Base-by-base conservation (phyloP, 2,888 invertebrate genomes). In the Tyria jacobaeae region DNA sequence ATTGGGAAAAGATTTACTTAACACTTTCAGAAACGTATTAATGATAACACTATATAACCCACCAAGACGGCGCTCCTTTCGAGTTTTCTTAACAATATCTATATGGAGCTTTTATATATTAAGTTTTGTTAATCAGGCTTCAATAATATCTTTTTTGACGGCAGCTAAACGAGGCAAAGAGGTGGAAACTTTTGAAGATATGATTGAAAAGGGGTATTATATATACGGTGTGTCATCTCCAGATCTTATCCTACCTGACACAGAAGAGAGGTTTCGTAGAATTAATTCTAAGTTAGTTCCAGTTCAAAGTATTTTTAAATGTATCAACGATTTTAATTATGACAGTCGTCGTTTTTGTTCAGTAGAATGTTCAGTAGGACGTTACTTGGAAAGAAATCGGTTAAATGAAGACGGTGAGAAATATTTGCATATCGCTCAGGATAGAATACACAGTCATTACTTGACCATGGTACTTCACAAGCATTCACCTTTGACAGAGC, bases 221-320 rank as follows among this genome's bases (percentile, higher is more conserved):
- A 86, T 94, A 47, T 89, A 94, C 82, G 94, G 91, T 0, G 78
- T 93, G 69, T 84, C 90, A 3, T 91, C 94, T 0, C 94, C 94
- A 2, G 94, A 94, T 68, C 78, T 88, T 6, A 69, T 91, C 7
- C 82, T 94, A 5, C 93, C 94, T 3, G 88, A 90, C 0, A 80
- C 81, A 0, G 90, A 91, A 55, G 88, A 91, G 62, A 81, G 65
- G 49, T 90, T 84, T 69, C 68, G 64, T 14, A 84, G 76, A 63
- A 85, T 94, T 10, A 92, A 91, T 62, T 85, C 87, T 1, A 89
- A 83, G 71, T 66, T 92, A 6, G 83, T 86, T 15, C 72, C 85
- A 0, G 81, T 85, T 39, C 70, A 71, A 47, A 81, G 88, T 66
- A 63, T 90, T 49, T 88, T 78, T 57, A 80, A 70, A 15, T 94